Conservation (phyloP, 2,888 invertebrate genomes). For the Dinocampus coccinellae region DNA sequence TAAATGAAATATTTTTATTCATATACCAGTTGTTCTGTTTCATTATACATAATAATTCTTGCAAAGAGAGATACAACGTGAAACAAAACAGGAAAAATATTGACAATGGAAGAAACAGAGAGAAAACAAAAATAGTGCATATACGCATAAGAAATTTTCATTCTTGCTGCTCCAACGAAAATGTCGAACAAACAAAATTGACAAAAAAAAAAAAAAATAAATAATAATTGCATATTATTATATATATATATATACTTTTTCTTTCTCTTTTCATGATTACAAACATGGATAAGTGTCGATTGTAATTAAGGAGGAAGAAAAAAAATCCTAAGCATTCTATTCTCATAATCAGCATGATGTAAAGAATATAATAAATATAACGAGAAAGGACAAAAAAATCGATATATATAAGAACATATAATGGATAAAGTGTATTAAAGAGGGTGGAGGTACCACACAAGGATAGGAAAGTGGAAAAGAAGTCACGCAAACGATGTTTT, state of each 20-base stretch:
- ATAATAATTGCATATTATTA: constrained; percentile 4
- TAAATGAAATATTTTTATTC: not conserved
- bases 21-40: not conserved
- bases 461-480: constrained; percentile 31
- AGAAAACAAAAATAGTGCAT: constrained; percentile 4
- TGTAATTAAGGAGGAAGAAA: not conserved
- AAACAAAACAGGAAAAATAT: constrained; percentile 2
- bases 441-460: constrained; percentile 60
- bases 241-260: constrained; percentile 11
- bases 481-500: constrained; percentile 29
- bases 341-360: constrained; percentile 8
- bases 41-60: constrained; percentile 19
- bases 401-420: constrained; percentile 38
- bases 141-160: constrained; percentile 15
- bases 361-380: not conserved
- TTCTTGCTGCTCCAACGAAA: constrained; percentile 26
- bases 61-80: not conserved
- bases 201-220: constrained; percentile 1
- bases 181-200: constrained; percentile 20
- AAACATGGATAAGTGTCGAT: constrained; percentile 9
- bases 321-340: not conserved
- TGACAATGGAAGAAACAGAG: constrained; percentile 1
- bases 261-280: constrained; percentile 10
- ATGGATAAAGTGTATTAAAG: constrained; percentile 56
- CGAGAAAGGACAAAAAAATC: not conserved